These are phyloP conservation scores for Cheilosia urbana DNA, from an alignment of 2,888 invertebrate species.

Conservation along the genomic window DNA sequence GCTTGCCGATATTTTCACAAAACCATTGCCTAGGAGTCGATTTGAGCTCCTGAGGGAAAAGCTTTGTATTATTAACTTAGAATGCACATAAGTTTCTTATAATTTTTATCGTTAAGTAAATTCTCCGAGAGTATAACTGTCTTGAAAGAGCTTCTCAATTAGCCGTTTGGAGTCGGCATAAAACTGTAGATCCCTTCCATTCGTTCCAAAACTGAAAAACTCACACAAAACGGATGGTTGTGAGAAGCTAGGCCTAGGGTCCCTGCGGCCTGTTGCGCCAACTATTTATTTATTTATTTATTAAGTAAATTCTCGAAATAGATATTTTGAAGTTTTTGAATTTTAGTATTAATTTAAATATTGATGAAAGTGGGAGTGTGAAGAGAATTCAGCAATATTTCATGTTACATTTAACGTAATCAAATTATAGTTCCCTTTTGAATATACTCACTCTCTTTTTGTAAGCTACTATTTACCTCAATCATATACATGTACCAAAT, in stretches of 20 bases:
- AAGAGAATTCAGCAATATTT: constrained; percentile 2
- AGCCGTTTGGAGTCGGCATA: too few species aligned
- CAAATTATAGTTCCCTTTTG: not conserved
- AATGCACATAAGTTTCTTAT: not conserved
- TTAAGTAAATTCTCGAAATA: not conserved
- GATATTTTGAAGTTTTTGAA: not conserved
- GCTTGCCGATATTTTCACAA: constrained; percentile 38
- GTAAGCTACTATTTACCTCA: too few species aligned
- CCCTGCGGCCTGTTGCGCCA: too few species aligned
- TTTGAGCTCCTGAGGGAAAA: constrained; percentile 18
- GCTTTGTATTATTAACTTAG: not conserved
- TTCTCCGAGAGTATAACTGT: too few species aligned
- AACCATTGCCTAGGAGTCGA: constrained; percentile 1
- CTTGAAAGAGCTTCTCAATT: too few species aligned
- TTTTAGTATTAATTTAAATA: not conserved
- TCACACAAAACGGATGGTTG: too few species aligned
- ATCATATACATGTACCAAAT: too few species aligned
- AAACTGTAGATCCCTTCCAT: too few species aligned
- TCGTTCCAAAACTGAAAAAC: too few species aligned
- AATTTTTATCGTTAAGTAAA: not conserved
- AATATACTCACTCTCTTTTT: not conserved
- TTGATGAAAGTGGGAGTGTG: constrained; percentile 33
- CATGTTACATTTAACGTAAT: not conserved
- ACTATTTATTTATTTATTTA: too few species aligned
- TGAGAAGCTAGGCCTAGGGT: too few species aligned